Conservation (phyloP, 2,888 invertebrate genomes). For the Andricus curvator region DNA sequence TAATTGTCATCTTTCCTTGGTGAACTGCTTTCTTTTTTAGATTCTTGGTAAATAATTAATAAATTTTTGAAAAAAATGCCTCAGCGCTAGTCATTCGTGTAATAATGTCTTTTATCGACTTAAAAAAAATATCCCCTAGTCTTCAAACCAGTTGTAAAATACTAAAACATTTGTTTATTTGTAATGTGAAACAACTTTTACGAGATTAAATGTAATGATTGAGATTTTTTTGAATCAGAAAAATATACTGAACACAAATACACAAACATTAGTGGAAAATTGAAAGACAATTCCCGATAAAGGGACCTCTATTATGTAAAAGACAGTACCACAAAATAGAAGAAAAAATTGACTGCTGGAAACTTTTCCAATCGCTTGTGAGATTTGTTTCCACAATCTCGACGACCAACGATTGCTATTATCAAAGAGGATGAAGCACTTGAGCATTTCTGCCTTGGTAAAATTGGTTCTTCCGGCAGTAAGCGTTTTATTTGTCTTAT, state of each 20-base stretch:
- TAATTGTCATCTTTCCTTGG: neutral
- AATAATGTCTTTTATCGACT: neutral
- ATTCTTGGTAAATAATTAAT: neutral
- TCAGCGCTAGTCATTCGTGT: neutral
- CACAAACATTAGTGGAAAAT: neutral
- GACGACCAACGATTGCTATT: slow-evolving; percentile 33
- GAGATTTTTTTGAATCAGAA: neutral
- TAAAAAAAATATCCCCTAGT: too few species aligned
- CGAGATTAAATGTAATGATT: neutral
- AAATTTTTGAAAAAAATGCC: neutral
- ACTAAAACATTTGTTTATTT: neutral
- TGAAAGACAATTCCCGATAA: neutral
- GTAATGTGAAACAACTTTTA: neutral
- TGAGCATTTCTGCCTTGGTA: slow-evolving; percentile 26
- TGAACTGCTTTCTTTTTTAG: neutral
- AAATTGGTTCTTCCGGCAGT: slow-evolving; percentile 37
- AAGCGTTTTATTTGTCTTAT: slow-evolving; percentile 39
- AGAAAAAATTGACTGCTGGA: neutral
- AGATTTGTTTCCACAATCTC: slow-evolving; percentile 37
- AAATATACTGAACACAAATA: neutral
- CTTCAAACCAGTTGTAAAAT: neutral
- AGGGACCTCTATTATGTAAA: neutral
- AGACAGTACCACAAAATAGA: slow-evolving; percentile 3
- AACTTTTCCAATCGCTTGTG: slow-evolving; percentile 39
- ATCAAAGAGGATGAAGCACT: slow-evolving; percentile 33